Evolutionary conservation across 2,113 vertebrate species (phyloP).

Genomic region (Eurypyga helias): DNA sequence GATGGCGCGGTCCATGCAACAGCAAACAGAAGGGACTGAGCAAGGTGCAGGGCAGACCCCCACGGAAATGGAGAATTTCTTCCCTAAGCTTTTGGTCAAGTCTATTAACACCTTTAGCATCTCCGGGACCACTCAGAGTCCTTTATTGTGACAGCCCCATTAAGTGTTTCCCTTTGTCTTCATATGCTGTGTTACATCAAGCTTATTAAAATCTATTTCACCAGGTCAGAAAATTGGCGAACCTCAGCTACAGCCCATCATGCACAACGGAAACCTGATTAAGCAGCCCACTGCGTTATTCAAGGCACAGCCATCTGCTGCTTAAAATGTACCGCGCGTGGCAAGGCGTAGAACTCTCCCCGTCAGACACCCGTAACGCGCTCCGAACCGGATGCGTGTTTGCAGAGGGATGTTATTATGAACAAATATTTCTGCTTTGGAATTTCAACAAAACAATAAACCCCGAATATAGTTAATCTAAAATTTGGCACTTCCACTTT

Average conservation of each 20-base stretch:
- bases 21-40: not conserved
- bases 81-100: not conserved
- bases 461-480: not conserved
- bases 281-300: not conserved
- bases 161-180: conserved; percentile 12
- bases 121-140: not conserved
- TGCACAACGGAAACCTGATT: not conserved
- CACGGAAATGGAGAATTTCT: not conserved
- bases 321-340: not conserved
- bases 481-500: conserved; percentile 25
- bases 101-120: not conserved
- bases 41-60: not conserved
- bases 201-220: conserved; percentile 53
- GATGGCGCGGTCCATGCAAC: accelerated
- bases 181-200: not conserved
- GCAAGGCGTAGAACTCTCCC: not conserved
- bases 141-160: not conserved
- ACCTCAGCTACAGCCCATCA: not conserved
- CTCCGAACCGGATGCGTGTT: not conserved
- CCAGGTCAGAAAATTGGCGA: conserved; percentile 46
- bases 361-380: not conserved
- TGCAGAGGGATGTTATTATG: conserved; percentile 1
- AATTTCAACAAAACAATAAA: conserved; percentile 26
- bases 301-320: not conserved
- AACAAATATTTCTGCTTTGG: conserved; percentile 37